Evolutionary conservation across 35 echinoderm and acorn worm species (phyloP).

Genomic region (Apostichopus parvimensis): DNA sequence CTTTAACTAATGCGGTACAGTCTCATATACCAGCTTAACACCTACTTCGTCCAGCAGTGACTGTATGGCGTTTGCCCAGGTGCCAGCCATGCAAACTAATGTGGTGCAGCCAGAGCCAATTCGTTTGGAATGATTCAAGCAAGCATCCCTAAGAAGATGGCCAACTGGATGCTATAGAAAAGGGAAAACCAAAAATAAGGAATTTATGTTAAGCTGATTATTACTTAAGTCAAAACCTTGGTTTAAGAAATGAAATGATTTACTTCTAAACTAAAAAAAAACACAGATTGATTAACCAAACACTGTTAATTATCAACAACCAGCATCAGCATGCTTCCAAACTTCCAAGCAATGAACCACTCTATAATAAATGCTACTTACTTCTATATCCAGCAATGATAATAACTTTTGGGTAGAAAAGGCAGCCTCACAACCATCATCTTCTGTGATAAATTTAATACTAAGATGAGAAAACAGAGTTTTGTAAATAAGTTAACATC

Average conservation of each 20-base stretch:
- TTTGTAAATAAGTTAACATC: too few relatives aligned
- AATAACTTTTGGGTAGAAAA: slow-evolving; percentile 55
- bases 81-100: slow-evolving; percentile 59
- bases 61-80: slow-evolving; percentile 59
- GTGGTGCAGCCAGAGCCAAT: slow-evolving; percentile 56
- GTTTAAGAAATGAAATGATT: too few relatives aligned
- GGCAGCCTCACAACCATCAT: slow-evolving; percentile 49
- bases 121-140: slow-evolving; percentile 49
- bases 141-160: slow-evolving; percentile 54
- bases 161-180: slow-evolving; percentile 65
- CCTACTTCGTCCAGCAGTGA: slow-evolving; percentile 52
- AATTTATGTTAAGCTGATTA: too few relatives aligned
- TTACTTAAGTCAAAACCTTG: too few relatives aligned
- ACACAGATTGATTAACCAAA: too few relatives aligned
- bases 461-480: slow-evolving; percentile 9
- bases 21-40: not conserved
- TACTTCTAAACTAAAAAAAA: too few relatives aligned
- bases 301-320: too few relatives aligned
- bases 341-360: too few relatives aligned
- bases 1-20: too few relatives aligned
- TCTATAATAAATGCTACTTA: not conserved
- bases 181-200: not conserved
- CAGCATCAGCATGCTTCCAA: too few relatives aligned
- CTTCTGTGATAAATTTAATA: slow-evolving; percentile 68
- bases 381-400: slow-evolving; percentile 70